phyloP scores from a whole-genome alignment of 2,797 vertebrate genomes.

The Enteromius unitaeniatus region DNA sequence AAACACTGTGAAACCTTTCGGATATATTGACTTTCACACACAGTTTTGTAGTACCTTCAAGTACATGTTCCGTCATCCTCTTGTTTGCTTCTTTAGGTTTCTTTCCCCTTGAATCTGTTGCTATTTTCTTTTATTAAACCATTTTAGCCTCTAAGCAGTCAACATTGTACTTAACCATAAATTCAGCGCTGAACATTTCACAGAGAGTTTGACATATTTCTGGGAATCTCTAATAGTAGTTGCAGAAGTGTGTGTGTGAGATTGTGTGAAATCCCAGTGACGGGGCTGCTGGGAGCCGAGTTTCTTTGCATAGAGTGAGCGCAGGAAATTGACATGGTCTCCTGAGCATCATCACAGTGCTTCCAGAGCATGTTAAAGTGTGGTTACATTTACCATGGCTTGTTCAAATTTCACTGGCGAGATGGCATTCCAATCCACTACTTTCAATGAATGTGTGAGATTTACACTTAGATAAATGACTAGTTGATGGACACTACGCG shows the following conservation, averaged over 20 bases:
- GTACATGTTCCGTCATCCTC: neutral
- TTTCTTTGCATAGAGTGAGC: neutral
- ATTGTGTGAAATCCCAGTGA: neutral
- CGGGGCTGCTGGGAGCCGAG: neutral
- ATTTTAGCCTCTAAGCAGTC: slow-evolving; percentile 15
- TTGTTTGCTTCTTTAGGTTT: slow-evolving; percentile 6
- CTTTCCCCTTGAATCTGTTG: slow-evolving; percentile 12
- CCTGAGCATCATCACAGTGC: slow-evolving; percentile 44
- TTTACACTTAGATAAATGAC: neutral
- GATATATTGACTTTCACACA: neutral
- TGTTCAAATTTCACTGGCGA: neutral
- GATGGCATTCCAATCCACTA: neutral
- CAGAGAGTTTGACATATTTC: neutral
- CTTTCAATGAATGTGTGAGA: neutral
- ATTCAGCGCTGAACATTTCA: neutral
- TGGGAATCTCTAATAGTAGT: neutral
- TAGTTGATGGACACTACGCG: no score
- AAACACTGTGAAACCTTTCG: slow-evolving; percentile 54
- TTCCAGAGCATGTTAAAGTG: slow-evolving; percentile 48
- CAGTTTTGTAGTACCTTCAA: slow-evolving; percentile 19
- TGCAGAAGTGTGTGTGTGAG: neutral
- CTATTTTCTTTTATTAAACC: slow-evolving; percentile 23
- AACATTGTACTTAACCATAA: neutral
- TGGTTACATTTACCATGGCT: neutral
- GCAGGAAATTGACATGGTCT: slow-evolving; percentile 31